Conservation (phyloP, 30 jellyfish, hydroid and myxozoan species). For the Morbakka virulenta region DNA sequence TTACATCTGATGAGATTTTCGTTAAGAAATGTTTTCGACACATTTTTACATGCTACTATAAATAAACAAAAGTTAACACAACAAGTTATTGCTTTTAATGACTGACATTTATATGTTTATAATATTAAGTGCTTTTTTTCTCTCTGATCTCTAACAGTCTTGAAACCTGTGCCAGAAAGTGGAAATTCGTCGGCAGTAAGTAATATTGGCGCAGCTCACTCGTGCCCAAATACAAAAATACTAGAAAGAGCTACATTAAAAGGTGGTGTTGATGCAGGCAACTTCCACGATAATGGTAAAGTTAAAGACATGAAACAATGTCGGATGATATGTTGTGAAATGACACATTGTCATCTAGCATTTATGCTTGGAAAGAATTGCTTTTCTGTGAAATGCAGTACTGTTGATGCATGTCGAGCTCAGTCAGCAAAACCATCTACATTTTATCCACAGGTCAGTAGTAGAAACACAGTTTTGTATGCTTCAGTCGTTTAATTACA, state of each 20-base stretch:
- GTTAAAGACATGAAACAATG: conserved; percentile 90
- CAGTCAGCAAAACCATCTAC: conserved; percentile 95
- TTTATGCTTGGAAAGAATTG: conserved; percentile 87
- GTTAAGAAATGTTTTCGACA: too few relatives aligned
- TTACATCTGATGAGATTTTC: too few relatives aligned
- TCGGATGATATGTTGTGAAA: conserved; percentile 88
- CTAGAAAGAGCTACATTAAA: conserved; percentile 73
- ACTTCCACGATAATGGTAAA: conserved; percentile 91
- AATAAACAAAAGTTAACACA: too few relatives aligned
- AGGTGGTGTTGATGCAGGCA: conserved; percentile 98
- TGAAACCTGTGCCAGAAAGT: too few relatives aligned
- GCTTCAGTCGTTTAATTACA: too few relatives aligned
- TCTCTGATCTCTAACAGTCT: too few relatives aligned
- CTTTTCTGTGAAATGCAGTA: conserved; percentile 87
- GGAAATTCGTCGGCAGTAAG: too few relatives aligned
- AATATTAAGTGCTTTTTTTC: too few relatives aligned
- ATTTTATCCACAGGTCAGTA: conserved; percentile 69
- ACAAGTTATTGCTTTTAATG: too few relatives aligned
- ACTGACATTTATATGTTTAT: too few relatives aligned
- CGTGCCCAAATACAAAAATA: conserved; percentile 80
- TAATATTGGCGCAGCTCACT: conserved; percentile 29
- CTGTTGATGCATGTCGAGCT: conserved; percentile 89
- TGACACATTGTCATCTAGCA: conserved; percentile 97
- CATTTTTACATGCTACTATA: too few relatives aligned
- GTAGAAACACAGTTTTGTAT: too few relatives aligned